A percentile compares a stretch with the other conserved stretches of the same genome.
phyloP scores from a whole-genome alignment of 2,888 invertebrate genomes.

The Macaria liturata region DNA sequence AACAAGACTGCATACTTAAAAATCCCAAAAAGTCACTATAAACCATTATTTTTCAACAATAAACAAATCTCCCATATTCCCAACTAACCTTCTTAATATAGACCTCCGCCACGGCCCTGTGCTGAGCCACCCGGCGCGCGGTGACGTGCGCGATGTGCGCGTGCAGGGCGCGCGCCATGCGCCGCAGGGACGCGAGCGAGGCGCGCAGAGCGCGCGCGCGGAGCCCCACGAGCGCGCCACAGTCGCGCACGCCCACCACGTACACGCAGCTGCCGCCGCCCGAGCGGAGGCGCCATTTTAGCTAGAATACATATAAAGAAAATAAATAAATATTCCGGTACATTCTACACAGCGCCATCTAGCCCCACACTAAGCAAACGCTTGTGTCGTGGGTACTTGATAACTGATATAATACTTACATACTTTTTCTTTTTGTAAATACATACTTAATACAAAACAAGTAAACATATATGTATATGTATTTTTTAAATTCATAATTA shows the following conservation, averaged over 20 bases:
- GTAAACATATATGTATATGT: too few species aligned
- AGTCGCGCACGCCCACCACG: conserved; percentile 97
- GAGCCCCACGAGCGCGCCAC: conserved; percentile 93
- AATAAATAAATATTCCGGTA: too few species aligned
- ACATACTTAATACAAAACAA: too few species aligned
- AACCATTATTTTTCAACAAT: too few species aligned
- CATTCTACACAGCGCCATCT: too few species aligned
- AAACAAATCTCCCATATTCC: neutral
- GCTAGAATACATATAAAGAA: conserved; percentile 74
- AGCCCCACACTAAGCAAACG: too few species aligned
- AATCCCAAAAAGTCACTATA: too few species aligned
- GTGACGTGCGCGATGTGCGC: conserved; percentile 84
- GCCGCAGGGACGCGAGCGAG: conserved; percentile 91
- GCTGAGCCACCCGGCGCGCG: conserved; percentile 60
- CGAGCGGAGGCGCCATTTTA: conserved; percentile 97
- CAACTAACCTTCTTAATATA: conserved; percentile 87
- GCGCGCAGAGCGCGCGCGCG: conserved; percentile 92
- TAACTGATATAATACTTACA: too few species aligned
- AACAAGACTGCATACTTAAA: too few species aligned
- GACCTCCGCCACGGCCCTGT: conserved; percentile 92
- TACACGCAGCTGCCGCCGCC: conserved; percentile 98
- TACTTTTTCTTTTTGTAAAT: too few species aligned
- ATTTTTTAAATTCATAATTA: too few species aligned
- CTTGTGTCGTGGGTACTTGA: too few species aligned
- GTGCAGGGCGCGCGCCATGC: conserved; percentile 94